phyloP scores from a whole-genome alignment of 2,113 vertebrate genomes.

The Tricholaema leucomelas region DNA sequence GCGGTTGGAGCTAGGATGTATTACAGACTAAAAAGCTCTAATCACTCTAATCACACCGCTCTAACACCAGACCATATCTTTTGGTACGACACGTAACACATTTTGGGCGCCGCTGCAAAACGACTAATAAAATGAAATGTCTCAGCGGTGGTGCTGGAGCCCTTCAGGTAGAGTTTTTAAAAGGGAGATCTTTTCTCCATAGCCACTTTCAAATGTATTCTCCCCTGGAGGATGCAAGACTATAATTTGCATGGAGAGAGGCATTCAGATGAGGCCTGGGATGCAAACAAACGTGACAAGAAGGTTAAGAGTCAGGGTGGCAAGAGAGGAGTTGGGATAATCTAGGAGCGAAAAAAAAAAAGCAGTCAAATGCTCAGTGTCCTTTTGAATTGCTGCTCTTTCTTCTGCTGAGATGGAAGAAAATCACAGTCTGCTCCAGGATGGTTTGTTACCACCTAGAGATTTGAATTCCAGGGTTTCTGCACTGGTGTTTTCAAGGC shows the following conservation, averaged over 20 bases:
- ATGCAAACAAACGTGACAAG: constrained; percentile 42
- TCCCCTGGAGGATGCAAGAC: constrained; percentile 18
- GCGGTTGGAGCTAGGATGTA: neutral
- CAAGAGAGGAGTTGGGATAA: neutral
- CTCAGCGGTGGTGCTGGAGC: neutral
- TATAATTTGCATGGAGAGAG: constrained; percentile 23
- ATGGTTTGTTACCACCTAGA: neutral
- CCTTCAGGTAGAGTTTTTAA: constrained; percentile 34
- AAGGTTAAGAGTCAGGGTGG: constrained; percentile 46
- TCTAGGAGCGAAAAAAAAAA: neutral
- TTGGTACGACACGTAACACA: neutral
- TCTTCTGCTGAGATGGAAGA: constrained; percentile 21
- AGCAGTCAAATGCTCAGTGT: neutral
- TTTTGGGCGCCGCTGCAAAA: neutral
- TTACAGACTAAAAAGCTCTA: neutral
- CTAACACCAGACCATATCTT: neutral
- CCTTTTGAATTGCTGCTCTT: neutral
- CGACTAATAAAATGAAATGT: neutral
- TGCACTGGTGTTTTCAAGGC: neutral
- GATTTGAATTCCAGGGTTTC: constrained; percentile 30
- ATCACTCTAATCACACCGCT: neutral
- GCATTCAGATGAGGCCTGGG: constrained; percentile 39
- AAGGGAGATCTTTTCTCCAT: constrained; percentile 7
- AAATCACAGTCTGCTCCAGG: constrained; percentile 20
- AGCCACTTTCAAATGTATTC: neutral